phyloP scores from a whole-genome alignment of 2,797 vertebrate genomes.

The Urophycis tenuis region DNA sequence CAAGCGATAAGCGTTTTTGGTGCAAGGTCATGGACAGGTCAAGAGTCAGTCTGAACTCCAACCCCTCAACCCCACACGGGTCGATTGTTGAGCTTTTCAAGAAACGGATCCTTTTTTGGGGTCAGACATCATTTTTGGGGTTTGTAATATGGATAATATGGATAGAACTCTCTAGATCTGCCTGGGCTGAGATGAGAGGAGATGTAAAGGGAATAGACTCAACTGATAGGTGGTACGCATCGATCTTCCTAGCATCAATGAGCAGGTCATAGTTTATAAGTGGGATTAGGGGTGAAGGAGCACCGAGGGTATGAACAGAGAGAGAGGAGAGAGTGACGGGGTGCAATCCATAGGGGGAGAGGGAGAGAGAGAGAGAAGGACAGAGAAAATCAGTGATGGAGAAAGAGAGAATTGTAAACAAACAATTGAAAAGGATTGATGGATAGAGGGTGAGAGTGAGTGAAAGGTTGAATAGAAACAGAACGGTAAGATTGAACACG shows the following conservation, averaged over 20 bases:
- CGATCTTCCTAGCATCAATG: slow-evolving; percentile 16
- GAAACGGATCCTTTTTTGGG: background rate
- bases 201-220: background rate
- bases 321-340: slow-evolving; percentile 6
- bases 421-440: background rate
- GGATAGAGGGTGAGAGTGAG: background rate
- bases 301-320: background rate
- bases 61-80: too few relatives aligned
- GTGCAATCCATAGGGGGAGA: background rate
- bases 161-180: background rate
- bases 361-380: background rate
- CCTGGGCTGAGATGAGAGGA: background rate
- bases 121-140: too few relatives aligned
- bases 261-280: background rate
- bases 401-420: background rate
- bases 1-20: too few relatives aligned
- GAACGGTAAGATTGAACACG: background rate
- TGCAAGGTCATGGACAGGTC: background rate
- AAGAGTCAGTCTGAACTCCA: too few relatives aligned
- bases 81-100: background rate
- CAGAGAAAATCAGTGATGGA: background rate
- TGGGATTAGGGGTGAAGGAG: background rate
- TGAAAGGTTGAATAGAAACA: background rate
- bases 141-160: too few relatives aligned
- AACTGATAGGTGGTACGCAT: slow-evolving; percentile 5